phyloP scores from a whole-genome alignment of 2,113 vertebrate species.

The Bostrychus sinensis region DNA sequence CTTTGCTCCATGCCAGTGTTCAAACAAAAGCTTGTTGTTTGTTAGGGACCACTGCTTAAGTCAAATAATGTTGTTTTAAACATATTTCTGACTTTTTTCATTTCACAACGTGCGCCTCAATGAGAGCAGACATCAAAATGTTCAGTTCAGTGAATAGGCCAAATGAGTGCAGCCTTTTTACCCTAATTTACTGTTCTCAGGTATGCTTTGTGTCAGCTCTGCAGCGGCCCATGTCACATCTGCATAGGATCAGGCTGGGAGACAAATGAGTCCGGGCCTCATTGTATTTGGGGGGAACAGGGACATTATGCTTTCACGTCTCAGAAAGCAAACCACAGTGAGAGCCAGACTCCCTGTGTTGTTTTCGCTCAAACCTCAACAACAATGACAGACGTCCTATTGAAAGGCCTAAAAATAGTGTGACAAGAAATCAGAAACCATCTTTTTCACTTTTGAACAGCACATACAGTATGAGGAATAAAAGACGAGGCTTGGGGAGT shows the following conservation, averaged over 20 bases:
- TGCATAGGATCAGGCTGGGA: slow-evolving; percentile 29
- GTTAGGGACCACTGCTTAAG: no score
- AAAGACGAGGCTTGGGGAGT: slow-evolving; percentile 31
- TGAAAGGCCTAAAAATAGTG: slow-evolving; percentile 44
- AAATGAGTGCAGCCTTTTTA: slow-evolving; percentile 41
- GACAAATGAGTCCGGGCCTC: slow-evolving; percentile 35
- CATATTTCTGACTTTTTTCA: neutral
- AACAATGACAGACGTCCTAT: slow-evolving; percentile 34
- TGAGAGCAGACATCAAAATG: slow-evolving; percentile 31
- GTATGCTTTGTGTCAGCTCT: slow-evolving; percentile 33
- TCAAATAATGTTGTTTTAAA: no score
- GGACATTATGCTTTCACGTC: slow-evolving; percentile 42
- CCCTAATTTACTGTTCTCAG: slow-evolving; percentile 40
- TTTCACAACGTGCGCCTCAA: slow-evolving; percentile 15
- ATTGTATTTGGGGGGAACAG: slow-evolving; percentile 3
- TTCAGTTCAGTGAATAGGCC: slow-evolving; percentile 36
- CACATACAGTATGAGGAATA: slow-evolving; percentile 33
- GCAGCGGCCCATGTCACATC: slow-evolving; percentile 42
- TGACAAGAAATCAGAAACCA: slow-evolving; percentile 51
- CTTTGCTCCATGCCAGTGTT: no score
- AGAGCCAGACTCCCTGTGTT: slow-evolving; percentile 17
- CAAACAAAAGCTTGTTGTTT: no score
- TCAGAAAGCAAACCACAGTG: slow-evolving; percentile 33
- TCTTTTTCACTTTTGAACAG: slow-evolving; percentile 51
- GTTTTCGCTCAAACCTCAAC: slow-evolving; percentile 27